These are phyloP conservation scores for Vespertilio murinus DNA, from an alignment of 2,797 vertebrate species.

Conservation along the genomic window DNA sequence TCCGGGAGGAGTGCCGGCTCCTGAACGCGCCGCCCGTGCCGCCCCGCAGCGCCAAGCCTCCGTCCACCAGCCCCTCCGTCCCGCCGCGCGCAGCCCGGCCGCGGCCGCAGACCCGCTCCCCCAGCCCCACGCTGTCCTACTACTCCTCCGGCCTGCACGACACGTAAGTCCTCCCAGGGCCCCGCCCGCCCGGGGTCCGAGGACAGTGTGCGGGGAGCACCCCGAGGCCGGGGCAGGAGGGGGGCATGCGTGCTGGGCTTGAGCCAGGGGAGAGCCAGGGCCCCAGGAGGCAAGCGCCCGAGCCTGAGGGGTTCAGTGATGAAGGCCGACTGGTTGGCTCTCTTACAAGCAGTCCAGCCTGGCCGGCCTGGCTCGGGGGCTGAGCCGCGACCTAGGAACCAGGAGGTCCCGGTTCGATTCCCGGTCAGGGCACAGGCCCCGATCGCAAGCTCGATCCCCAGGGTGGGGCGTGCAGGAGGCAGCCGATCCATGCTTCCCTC, in stretches of 20 bases:
- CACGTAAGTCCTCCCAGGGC: conserved; percentile 89
- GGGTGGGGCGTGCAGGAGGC: too few relatives aligned
- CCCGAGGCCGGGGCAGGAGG: not conserved
- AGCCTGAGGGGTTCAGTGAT: not conserved
- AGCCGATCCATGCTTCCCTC: too few relatives aligned
- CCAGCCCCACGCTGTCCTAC: conserved; percentile 97
- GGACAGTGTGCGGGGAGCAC: not conserved
- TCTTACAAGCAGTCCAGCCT: not conserved
- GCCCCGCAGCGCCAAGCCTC: conserved; percentile 93
- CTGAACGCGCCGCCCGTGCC: conserved; percentile 97
- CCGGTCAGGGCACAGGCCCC: too few relatives aligned
- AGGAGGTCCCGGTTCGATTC: too few relatives aligned
- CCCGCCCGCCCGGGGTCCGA: fast-evolving
- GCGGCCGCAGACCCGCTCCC: conserved; percentile 93
- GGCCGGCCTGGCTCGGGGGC: too few relatives aligned
- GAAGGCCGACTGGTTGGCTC: not conserved
- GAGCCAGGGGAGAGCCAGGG: not conserved
- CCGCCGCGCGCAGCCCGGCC: conserved; percentile 86
- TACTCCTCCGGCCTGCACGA: conserved; percentile 98
- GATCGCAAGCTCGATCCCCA: too few relatives aligned
- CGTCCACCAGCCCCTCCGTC: conserved; percentile 89
- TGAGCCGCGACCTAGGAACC: too few relatives aligned
- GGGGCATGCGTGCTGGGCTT: not conserved
- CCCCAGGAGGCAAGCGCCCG: not conserved
- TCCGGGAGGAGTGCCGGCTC: conserved; percentile 97